phyloP scores from a whole-genome alignment of 2,797 vertebrate species.

The Xyrichtys novacula region DNA sequence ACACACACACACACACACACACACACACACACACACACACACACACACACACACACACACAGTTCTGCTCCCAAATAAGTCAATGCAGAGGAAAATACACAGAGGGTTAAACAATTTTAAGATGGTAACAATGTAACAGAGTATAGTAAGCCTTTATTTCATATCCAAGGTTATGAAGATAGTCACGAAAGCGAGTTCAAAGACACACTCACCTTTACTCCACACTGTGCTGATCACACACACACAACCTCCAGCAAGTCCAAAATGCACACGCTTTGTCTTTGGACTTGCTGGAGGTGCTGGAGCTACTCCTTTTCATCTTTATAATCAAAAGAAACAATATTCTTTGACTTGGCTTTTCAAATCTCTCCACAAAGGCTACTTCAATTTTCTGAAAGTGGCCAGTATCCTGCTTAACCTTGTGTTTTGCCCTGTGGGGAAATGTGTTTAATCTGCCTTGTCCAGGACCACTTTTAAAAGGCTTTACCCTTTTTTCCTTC shows the following conservation, averaged over 20 bases:
- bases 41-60: slow-evolving; percentile 25
- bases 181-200: slow-evolving; percentile 37
- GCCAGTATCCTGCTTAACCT: slow-evolving; percentile 17
- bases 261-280: slow-evolving; percentile 36
- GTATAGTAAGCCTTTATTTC: slow-evolving; percentile 9
- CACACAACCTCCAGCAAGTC: slow-evolving; percentile 28
- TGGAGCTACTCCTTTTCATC: slow-evolving; percentile 48
- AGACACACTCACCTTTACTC: slow-evolving; percentile 33
- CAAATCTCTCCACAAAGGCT: slow-evolving; percentile 48
- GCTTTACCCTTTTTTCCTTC: not conserved
- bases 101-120: slow-evolving; percentile 25
- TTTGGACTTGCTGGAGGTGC: slow-evolving; percentile 47
- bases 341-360: slow-evolving; percentile 53
- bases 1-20: slow-evolving; percentile 16
- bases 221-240: slow-evolving; percentile 18
- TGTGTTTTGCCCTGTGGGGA: slow-evolving; percentile 26
- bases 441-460: slow-evolving; percentile 29
- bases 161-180: slow-evolving; percentile 21
- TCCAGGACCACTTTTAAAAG: slow-evolving; percentile 23
- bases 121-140: slow-evolving; percentile 29
- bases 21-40: slow-evolving; percentile 21
- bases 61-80: slow-evolving; percentile 17
- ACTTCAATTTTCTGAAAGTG: slow-evolving; percentile 24
- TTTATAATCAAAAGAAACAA: slow-evolving; percentile 60
- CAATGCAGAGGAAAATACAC: slow-evolving; percentile 28